Base-by-base conservation (phyloP, 2,113 vertebrate genomes). In the Nycticryphes semicollaris region DNA sequence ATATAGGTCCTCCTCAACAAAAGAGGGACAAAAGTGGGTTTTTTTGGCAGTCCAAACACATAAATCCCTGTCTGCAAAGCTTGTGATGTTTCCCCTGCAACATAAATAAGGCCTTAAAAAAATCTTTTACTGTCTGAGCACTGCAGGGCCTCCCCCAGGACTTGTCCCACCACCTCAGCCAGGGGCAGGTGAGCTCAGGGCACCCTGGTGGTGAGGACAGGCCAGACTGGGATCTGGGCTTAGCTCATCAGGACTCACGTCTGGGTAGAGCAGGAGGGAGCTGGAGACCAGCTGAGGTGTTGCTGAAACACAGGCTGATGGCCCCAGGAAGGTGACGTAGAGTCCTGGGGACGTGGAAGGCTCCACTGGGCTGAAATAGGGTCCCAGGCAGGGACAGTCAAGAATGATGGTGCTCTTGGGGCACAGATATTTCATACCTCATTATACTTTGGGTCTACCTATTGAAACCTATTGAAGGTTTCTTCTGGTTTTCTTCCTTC, bases 401-500 rank as follows among this genome's bases (percentile, higher is more conserved):
- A 11, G 20, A 41, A 10, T 48, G 31, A 73, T 43, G 7, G 50
- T 20, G 9, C 25, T 47, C 23, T 63, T 14, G 35, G 16, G 6
- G 16, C 7, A 22, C 16, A 59, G 56, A 66, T 11, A 27, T 35
- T 35, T 76, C 28, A 51, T 45, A 39, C 4, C 6, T 57, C 23
- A 33, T 45, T 43, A 53, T 35, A 41, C 8, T 47, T 69, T 15
- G 19, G 5, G 35, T 56, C 7, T 7, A 50, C 10, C 3, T 68
- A n/a, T 10, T 1, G 14, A 23, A 3, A 20, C 10, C 3, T 68
- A n/a, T 10, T 1, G 14, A 23, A 3, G 20, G 13, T 9, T 41
- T 23, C 2, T 25, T 47, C 4, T 48, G 16, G 16, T 54, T 56
- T 21, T 43, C 20, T 12, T 5, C 10, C 3, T 53, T 6, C 14